phyloP scores from a whole-genome alignment of 2,888 invertebrate species.

The Cataglyphis albicans region DNA sequence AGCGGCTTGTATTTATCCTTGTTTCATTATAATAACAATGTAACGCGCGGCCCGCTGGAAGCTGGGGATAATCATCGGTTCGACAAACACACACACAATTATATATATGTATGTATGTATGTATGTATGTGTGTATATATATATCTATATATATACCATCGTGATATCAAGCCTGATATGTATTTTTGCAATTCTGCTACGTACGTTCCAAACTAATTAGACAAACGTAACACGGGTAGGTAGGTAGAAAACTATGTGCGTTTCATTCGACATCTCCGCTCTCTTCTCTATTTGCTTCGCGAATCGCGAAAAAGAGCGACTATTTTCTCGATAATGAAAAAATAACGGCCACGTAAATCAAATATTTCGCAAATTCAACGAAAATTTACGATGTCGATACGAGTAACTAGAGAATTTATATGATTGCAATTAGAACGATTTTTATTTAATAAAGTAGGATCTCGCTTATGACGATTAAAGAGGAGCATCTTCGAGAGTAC shows the following conservation, averaged over 20 bases:
- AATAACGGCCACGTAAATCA: slow-evolving; percentile 44
- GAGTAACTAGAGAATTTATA: slow-evolving; percentile 10
- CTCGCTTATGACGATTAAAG: not conserved
- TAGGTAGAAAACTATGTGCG: slow-evolving; percentile 37
- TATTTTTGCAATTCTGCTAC: slow-evolving; percentile 68
- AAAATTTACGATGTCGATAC: slow-evolving; percentile 8
- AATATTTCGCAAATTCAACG: slow-evolving; percentile 27
- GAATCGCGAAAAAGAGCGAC: not conserved
- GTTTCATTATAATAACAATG: slow-evolving; percentile 86
- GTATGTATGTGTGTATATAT: no score
- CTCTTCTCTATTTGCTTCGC: slow-evolving; percentile 31
- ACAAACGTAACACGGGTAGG: slow-evolving; percentile 68
- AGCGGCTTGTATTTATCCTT: slow-evolving; percentile 84
- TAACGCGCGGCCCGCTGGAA: slow-evolving; percentile 77
- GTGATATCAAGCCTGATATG: slow-evolving; percentile 57
- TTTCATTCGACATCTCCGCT: slow-evolving; percentile 8
- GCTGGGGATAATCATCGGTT: slow-evolving; percentile 79
- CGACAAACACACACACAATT: slow-evolving; percentile 60
- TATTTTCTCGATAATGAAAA: slow-evolving; percentile 42
- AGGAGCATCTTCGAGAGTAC: not conserved
- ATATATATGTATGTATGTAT: no score
- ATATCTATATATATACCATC: slow-evolving; percentile 28
- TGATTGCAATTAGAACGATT: not conserved
- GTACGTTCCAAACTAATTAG: slow-evolving; percentile 73
- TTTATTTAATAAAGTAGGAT: slow-evolving; percentile 3